Evolutionary conservation across 2,797 vertebrate genomes (phyloP).

Genomic region (Harpagifer antarcticus): DNA sequence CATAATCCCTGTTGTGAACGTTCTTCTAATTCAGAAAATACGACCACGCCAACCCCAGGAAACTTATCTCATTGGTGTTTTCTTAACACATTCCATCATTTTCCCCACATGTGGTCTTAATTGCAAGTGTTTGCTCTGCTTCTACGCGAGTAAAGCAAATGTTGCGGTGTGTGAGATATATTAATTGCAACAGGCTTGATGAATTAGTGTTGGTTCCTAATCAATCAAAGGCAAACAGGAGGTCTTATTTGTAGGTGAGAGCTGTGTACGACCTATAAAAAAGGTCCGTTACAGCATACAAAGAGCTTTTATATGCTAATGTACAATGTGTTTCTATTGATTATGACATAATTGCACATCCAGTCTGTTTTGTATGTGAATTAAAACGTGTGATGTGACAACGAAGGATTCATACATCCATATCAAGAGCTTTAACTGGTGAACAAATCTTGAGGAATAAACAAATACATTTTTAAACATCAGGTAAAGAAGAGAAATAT

Average conservation of each 20-base stretch:
- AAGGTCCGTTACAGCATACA: neutral
- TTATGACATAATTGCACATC: neutral
- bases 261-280: conserved; percentile 37
- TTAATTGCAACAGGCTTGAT: conserved; percentile 57
- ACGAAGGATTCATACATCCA: neutral
- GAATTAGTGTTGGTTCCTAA: conserved; percentile 45
- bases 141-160: conserved; percentile 8
- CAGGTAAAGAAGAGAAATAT: conserved; percentile 8
- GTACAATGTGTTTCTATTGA: conserved; percentile 13
- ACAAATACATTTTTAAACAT: conserved; percentile 38
- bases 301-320: conserved; percentile 34
- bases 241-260: conserved; percentile 35
- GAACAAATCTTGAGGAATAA: conserved; percentile 37
- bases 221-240: conserved; percentile 50
- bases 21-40: conserved; percentile 36
- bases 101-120: conserved; percentile 13
- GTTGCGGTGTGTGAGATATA: conserved; percentile 16
- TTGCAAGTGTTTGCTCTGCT: conserved; percentile 26
- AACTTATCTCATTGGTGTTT: conserved; percentile 14
- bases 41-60: neutral
- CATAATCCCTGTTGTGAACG: neutral
- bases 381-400: neutral
- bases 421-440: conserved; percentile 6
- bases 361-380: neutral
- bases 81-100: conserved; percentile 13